A percentile compares a stretch with the other conserved stretches of the same genome.
Evolutionary conservation across 2,797 vertebrate genomes (phyloP).

Genomic region (Hapalemur alaotrensis): DNA sequence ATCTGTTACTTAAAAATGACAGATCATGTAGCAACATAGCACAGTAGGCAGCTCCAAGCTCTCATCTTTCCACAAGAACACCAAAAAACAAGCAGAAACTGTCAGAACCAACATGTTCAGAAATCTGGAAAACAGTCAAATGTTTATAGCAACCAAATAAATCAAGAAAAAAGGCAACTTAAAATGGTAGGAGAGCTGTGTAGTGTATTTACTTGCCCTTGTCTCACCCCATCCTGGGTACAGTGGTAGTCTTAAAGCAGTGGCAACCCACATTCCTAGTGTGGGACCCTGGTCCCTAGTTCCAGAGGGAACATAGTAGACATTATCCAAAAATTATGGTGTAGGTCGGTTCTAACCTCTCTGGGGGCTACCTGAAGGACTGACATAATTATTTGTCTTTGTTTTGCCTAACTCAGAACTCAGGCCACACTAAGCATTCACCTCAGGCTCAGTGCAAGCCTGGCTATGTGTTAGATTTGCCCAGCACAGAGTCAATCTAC

Average conservation of each 20-base stretch:
- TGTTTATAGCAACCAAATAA: background rate
- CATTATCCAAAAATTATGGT: background rate
- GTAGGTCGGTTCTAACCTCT: background rate
- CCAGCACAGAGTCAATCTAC: background rate
- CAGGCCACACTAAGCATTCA: background rate
- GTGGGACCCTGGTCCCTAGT: background rate
- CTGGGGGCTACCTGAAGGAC: background rate
- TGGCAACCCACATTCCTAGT: background rate
- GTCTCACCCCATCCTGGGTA: background rate
- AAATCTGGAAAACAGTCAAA: background rate
- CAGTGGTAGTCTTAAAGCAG: background rate
- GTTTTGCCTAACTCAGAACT: background rate
- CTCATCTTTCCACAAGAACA: background rate
- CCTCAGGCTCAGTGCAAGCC: background rate
- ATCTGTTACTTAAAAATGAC: background rate
- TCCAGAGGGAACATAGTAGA: background rate
- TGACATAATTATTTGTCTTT: background rate
- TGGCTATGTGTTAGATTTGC: background rate
- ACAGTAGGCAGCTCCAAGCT: background rate
- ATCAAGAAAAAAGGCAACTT: background rate
- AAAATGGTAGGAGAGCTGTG: background rate
- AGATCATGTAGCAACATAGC: background rate
- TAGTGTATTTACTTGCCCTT: background rate
- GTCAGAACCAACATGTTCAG: background rate
- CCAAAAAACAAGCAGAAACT: background rate